phyloP scores from a whole-genome alignment of 2,797 vertebrate species.

The Heliangelus exortis region DNA sequence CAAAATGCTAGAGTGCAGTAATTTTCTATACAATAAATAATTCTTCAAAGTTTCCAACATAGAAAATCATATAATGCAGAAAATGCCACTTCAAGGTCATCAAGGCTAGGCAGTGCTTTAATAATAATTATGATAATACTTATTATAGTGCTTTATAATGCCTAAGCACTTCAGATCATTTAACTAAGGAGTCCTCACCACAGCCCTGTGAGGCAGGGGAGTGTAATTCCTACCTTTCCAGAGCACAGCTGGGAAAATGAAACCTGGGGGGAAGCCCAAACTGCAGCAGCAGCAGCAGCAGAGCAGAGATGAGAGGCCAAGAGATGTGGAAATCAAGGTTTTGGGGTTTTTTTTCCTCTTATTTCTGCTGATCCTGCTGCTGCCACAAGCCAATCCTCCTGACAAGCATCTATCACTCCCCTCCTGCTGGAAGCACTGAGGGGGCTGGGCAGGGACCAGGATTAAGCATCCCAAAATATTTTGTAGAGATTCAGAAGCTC shows the following conservation, averaged over 20 bases:
- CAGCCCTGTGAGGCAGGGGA: slow-evolving; percentile 1
- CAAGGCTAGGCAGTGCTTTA: slow-evolving; percentile 69
- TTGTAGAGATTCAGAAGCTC: slow-evolving; percentile 68
- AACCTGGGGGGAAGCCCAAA: not conserved
- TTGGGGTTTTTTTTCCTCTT: not conserved
- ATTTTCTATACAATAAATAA: slow-evolving; percentile 81
- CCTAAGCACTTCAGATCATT: slow-evolving; percentile 34
- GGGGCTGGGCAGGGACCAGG: slow-evolving; percentile 8
- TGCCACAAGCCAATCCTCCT: not conserved
- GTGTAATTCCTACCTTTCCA: slow-evolving; percentile 2
- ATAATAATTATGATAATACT: slow-evolving; percentile 37
- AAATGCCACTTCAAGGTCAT: slow-evolving; percentile 45
- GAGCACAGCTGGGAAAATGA: not conserved
- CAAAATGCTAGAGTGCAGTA: slow-evolving; percentile 74
- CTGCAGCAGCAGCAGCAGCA: not conserved
- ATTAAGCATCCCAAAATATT: slow-evolving; percentile 66
- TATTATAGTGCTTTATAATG: slow-evolving; percentile 66
- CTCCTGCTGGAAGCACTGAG: not conserved
- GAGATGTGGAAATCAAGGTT: not conserved
- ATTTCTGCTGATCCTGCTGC: not conserved
- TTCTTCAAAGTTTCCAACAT: slow-evolving; percentile 55
- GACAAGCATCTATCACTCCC: not conserved
- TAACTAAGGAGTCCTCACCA: slow-evolving; percentile 32
- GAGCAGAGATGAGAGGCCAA: not conserved
- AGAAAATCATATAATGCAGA: slow-evolving; percentile 60